These are phyloP conservation scores for Cavia porcellus DNA, from an alignment of 2,113 vertebrate species.

Conservation along the genomic window DNA sequence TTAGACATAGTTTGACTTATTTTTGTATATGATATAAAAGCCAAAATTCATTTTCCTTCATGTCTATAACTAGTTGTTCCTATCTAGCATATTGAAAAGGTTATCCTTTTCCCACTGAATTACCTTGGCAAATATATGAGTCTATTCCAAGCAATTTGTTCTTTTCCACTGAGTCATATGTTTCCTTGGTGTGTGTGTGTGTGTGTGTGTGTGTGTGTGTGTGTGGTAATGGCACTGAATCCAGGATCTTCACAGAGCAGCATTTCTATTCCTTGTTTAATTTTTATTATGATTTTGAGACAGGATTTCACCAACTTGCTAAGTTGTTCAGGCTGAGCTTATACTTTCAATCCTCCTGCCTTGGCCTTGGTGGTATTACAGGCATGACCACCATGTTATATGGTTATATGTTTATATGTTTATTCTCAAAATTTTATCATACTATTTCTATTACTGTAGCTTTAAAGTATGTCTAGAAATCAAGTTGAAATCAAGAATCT, in stretches of 20 bases:
- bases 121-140: neutral
- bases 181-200: neutral
- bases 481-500: neutral
- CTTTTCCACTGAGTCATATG: neutral
- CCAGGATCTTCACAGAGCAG: neutral
- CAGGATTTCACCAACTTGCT: neutral
- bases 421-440: neutral
- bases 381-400: neutral
- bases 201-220: neutral
- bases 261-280: neutral
- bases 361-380: neutral
- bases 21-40: neutral
- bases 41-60: neutral
- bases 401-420: neutral
- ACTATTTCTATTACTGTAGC: neutral
- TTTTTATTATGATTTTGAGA: neutral
- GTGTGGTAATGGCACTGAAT: neutral
- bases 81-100: neutral
- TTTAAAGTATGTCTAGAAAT: neutral
- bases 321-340: neutral
- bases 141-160: neutral
- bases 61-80: neutral
- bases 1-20: slow-evolving; percentile 20
- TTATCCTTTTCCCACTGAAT: neutral
- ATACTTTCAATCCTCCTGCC: neutral